Percentiles rank a stretch among this genome's conserved stretches.
These are phyloP conservation scores for Ophion costatus DNA, from an alignment of 2,888 invertebrate species.

Conservation along the genomic window DNA sequence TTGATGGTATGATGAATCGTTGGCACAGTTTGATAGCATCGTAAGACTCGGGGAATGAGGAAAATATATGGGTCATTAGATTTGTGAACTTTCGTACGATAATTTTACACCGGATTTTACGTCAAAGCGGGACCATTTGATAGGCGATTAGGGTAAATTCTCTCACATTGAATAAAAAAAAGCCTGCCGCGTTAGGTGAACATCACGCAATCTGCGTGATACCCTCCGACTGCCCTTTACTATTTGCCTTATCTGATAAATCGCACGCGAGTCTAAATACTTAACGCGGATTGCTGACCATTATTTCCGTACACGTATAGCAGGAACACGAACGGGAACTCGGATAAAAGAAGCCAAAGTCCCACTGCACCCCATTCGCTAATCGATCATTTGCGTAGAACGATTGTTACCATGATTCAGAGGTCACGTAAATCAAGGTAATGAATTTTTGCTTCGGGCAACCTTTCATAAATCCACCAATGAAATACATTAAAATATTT, in stretches of 20 bases:
- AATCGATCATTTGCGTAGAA: constrained; percentile 12
- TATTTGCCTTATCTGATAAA: constrained; percentile 41
- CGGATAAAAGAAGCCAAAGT: neutral
- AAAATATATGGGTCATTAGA: neutral
- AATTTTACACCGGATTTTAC: constrained; percentile 15
- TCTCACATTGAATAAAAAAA: constrained; percentile 2
- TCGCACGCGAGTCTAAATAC: constrained; percentile 47
- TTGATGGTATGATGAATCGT: neutral
- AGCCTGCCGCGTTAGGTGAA: neutral
- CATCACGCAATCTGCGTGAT: constrained; percentile 44
- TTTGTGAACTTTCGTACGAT: neutral
- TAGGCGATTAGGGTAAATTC: constrained; percentile 13
- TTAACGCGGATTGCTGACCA: constrained; percentile 4
- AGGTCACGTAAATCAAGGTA: neutral
- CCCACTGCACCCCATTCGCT: neutral
- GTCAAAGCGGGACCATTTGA: constrained; percentile 5
- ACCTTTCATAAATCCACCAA: neutral
- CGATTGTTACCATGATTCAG: neutral
- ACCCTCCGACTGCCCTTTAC: constrained; percentile 1
- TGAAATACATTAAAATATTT: too few relatives aligned
- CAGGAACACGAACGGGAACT: neutral
- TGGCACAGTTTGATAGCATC: neutral
- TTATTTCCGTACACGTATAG: neutral
- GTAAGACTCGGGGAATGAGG: neutral
- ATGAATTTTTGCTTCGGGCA: neutral